A percentile compares a stretch with the other conserved stretches of the same genome.
These are phyloP conservation scores for Cyprinella venusta DNA, from an alignment of 2,797 vertebrate genomes.

Conservation along the genomic window DNA sequence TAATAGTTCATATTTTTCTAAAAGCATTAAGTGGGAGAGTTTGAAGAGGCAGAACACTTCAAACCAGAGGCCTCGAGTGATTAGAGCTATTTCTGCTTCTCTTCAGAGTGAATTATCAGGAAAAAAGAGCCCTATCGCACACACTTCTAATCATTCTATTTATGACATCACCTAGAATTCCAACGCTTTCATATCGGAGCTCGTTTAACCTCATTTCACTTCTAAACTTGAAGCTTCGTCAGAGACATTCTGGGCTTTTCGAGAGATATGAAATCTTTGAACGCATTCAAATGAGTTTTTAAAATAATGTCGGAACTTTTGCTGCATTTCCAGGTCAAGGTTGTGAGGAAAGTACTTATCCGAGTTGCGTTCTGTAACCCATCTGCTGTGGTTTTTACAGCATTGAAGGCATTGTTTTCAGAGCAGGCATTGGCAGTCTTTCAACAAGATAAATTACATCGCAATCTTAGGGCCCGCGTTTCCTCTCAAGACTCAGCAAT, in stretches of 20 bases:
- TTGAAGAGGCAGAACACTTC: constrained; percentile 34
- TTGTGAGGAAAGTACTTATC: constrained; percentile 38
- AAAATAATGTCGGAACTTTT: constrained; percentile 53
- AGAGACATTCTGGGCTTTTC: neutral
- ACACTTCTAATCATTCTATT: constrained; percentile 29
- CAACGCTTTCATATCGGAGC: constrained; percentile 12
- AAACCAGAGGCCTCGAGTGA: constrained; percentile 34
- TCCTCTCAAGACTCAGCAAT: constrained; percentile 55
- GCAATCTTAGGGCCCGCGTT: constrained; percentile 65
- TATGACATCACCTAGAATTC: constrained; percentile 40
- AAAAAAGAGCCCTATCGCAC: neutral
- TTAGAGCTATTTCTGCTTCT: constrained; percentile 42
- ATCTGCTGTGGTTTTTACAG: constrained; percentile 1
- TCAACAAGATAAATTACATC: constrained; percentile 64
- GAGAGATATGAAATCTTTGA: neutral
- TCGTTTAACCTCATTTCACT: constrained; percentile 19
- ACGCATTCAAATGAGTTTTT: neutral
- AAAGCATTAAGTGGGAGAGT: constrained; percentile 31
- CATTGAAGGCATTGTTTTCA: constrained; percentile 28
- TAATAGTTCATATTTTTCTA: constrained; percentile 33
- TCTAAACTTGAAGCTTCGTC: neutral
- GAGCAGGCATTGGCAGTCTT: constrained; percentile 60
- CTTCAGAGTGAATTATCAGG: constrained; percentile 24
- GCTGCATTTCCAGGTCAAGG: constrained; percentile 64
- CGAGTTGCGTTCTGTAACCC: constrained; percentile 48